Percentiles rank a stretch among this genome's conserved stretches.
phyloP scores from a whole-genome alignment of 2,888 invertebrate genomes.

The Drosophila bunnanda region DNA sequence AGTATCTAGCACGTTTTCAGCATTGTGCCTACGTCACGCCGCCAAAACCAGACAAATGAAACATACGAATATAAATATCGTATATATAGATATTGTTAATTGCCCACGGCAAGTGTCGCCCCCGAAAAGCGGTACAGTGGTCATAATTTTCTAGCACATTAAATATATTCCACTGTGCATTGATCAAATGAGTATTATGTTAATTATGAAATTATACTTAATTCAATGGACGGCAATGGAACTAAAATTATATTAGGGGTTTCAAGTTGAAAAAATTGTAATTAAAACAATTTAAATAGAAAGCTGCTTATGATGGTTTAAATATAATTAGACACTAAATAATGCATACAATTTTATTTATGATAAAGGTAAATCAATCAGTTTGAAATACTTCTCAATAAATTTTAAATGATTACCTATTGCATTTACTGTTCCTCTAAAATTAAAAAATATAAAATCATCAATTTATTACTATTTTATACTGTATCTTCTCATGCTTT shows the following conservation, averaged over 20 bases:
- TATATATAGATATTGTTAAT: slow-evolving; percentile 58
- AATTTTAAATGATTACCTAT: too few species aligned
- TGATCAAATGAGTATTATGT: neutral
- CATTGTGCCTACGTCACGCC: slow-evolving; percentile 67
- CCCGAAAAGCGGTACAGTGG: slow-evolving; percentile 33
- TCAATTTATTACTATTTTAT: too few species aligned
- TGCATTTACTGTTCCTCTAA: too few species aligned
- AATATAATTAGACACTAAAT: neutral
- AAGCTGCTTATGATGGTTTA: too few species aligned
- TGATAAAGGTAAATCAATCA: too few species aligned
- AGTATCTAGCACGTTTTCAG: slow-evolving; percentile 65
- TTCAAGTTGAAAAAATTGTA: neutral
- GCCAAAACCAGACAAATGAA: slow-evolving; percentile 64
- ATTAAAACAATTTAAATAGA: too few species aligned
- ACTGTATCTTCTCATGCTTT: neutral
- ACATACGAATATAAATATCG: slow-evolving; percentile 41
- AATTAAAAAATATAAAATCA: too few species aligned
- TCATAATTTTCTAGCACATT: neutral
- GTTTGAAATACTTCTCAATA: too few species aligned
- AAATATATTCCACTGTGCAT: slow-evolving; percentile 10
- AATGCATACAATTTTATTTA: too few species aligned
- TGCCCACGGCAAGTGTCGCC: slow-evolving; percentile 69
- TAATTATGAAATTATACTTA: neutral
- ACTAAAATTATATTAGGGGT: neutral
- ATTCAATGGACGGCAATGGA: neutral